Evolutionary conservation across 2,797 vertebrate genomes (phyloP), one percentile per base, ranked within the genome.

Genomic region (Okamejei kenojei): DNA sequence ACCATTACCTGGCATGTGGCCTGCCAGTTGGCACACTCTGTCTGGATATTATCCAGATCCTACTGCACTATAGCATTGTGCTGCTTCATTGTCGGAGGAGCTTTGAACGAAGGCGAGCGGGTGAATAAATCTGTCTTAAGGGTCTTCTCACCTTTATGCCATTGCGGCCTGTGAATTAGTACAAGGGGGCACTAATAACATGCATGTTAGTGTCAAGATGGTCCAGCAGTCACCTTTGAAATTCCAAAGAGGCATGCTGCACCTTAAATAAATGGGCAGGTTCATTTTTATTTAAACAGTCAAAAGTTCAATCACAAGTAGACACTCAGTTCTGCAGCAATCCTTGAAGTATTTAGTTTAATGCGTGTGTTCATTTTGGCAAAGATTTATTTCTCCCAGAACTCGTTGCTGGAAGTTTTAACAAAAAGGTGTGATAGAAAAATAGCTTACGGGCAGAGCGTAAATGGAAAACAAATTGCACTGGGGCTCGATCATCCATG

Each of bases 331-430:
- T n/a, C 26, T 35, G 21, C 45, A 76, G 38, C 73, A 92, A 26
- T 92, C 38, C 21, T 73, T 54, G 74, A 76, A 92, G 26, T 26
- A 17, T 92, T 92, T 92, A 58, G 26, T 13, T 76, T n/a, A n/a
- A 54, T 26, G 19, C 38, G 65, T 35, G 86, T 90, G 71, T 38
- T 92, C 38, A 26, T 73, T 92, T 38, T 23, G 9, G 38, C 35
- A 17, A 13, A 74, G 90, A 92, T 76, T 92, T 92, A 92, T 92
- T 76, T 76, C 38, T 76, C 90, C 45, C 71, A 74, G 35, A 92
- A 54, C 35, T 54, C 38, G 26, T 54, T 74, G 90, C 71, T 76
- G 71, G 90, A 74, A 76, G 68, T 73, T 76, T 38, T 92, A 71
- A 54, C 35, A 74, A 29, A 76, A 92, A 92, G 38, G 73, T 92